These are phyloP conservation scores for Eptesicus fuscus DNA, from an alignment of 2,113 vertebrate species.

Conservation along the genomic window DNA sequence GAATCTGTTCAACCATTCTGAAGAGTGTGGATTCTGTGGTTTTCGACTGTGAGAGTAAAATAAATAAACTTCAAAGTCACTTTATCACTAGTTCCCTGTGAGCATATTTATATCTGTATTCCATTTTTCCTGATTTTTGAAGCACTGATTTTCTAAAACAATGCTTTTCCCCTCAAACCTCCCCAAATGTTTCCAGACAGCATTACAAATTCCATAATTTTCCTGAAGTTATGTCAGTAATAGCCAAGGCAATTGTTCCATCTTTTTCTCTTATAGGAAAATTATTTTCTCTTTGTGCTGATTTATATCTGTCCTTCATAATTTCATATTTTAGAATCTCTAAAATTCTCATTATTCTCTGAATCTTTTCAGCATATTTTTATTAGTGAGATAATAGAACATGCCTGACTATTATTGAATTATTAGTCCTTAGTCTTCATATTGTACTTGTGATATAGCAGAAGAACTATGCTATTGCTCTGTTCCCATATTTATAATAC, in stretches of 20 bases:
- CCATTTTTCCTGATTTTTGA: not conserved
- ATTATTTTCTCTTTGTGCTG: not conserved
- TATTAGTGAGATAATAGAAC: not conserved
- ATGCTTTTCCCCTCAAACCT: not conserved
- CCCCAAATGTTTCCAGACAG: not conserved
- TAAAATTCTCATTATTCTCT: not conserved
- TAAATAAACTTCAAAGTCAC: not conserved
- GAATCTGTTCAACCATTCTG: not conserved
- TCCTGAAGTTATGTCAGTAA: not conserved
- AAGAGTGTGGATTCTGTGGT: not conserved
- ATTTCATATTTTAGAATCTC: not conserved
- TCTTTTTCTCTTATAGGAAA: not conserved
- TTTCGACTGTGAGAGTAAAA: not conserved
- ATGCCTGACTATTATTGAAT: not conserved
- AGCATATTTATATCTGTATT: not conserved
- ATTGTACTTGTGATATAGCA: not conserved
- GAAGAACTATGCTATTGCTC: not conserved
- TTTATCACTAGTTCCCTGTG: not conserved
- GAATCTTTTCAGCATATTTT: not conserved
- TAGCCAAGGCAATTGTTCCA: not conserved
- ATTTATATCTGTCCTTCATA: not conserved
- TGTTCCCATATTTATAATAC: not conserved
- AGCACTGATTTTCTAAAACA: not conserved
- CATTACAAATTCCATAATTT: not conserved
- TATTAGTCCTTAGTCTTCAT: not conserved